Evolutionary conservation across 2,797 vertebrate species (phyloP), one percentile per base, ranked within the genome.

Genomic region (Danio tinwini): DNA sequence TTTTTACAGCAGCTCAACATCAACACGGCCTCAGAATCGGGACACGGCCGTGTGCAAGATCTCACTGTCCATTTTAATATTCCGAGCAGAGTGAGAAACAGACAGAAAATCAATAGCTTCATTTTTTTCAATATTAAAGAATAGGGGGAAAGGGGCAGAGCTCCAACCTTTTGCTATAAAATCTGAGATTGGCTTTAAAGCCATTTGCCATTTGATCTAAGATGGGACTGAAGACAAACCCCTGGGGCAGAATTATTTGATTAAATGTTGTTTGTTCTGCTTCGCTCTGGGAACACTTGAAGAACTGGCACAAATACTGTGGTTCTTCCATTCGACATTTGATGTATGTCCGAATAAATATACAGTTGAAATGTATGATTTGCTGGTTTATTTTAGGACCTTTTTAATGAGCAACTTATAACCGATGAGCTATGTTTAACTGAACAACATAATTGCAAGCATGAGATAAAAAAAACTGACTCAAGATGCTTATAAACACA

Each of bases 61-160:
- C 84, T 89, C 83, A 84, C 85, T 83, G 87, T 92, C 89, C 84
- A 88, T 92, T 91, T 91, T 90, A 90, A 92, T 91, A 92, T 91
- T 90, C 90, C 85, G 87, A 82, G 87, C 86, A 86, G 88, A 89
- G 86, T 78, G 68, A 90, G 88, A 87, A 90, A 87, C 87, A 85
- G 91, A 91, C 91, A 89, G 88, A 90, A 92, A 92, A 92, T 93
- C 91, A 83, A 93, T 93, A 65, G 5, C 83, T 89, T 91, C 86
- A 91, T 91, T 92, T 91, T 89, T 87, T 86, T 87, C 83, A 88
- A 90, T 91, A 90, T 91, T 89, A 91, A 87, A 91, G 85, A 89
- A 86, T 86, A 82, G 84, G 78, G 82, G 86, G 85, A 86, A 83
- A 84, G 84, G 81, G 83, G 80, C 81, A 82, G 84, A 85, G 85